Evolutionary conservation across 2,113 vertebrate species (phyloP).

Genomic region (Rynchops niger): DNA sequence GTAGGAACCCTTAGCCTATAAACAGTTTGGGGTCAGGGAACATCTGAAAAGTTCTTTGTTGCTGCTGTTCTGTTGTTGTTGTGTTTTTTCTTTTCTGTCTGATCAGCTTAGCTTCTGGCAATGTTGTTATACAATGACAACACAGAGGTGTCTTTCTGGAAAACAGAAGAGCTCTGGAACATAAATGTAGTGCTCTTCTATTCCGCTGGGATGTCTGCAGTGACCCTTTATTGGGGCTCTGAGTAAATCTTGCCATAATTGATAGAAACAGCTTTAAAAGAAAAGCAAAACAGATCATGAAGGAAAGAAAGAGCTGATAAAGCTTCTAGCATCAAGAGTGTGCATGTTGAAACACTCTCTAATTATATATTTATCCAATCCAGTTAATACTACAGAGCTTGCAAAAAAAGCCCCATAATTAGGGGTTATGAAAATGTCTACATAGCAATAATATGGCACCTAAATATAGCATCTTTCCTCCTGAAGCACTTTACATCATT

Average conservation of each 20-base stretch:
- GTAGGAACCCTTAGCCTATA: background rate
- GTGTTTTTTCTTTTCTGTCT: background rate
- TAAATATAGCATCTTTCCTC: conserved; percentile 71
- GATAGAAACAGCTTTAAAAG: conserved; percentile 65
- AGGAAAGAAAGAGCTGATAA: conserved; percentile 73
- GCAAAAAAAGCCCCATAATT: conserved; percentile 70
- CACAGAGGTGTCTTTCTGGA: conserved; percentile 2
- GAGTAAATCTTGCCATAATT: conserved; percentile 57
- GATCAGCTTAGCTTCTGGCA: background rate
- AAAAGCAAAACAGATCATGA: conserved; percentile 66
- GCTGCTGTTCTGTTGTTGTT: background rate
- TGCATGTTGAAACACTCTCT: conserved; percentile 74
- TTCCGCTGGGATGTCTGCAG: background rate
- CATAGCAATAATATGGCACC: conserved; percentile 67
- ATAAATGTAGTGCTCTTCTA: background rate
- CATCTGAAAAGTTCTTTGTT: conserved; percentile 17
- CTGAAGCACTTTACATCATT: conserved; percentile 65
- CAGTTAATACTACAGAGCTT: conserved; percentile 72
- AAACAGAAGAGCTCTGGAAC: background rate
- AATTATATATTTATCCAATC: conserved; percentile 74
- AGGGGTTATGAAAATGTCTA: conserved; percentile 73
- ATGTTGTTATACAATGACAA: background rate
- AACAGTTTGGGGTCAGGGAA: background rate
- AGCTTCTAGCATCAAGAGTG: conserved; percentile 69
- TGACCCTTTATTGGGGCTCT: conserved; percentile 49